Conservation (phyloP, 1,140 invertebrate genomes). For the Chlorops oryzae region DNA sequence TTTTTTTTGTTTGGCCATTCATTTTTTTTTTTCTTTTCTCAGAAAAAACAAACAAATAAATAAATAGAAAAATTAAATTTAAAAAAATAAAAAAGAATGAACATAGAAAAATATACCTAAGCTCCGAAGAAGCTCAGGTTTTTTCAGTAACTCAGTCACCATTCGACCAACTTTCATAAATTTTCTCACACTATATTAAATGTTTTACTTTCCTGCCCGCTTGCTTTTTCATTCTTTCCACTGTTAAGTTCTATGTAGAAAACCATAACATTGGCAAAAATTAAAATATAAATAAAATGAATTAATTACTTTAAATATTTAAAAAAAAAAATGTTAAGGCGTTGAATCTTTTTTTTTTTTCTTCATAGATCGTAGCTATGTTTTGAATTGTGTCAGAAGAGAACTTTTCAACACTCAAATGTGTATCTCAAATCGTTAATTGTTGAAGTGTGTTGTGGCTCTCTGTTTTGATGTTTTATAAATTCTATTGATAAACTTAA, state of each 20-base stretch:
- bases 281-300: no score
- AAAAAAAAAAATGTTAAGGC: conserved; percentile 34
- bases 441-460: not conserved
- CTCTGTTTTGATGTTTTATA: conserved; percentile 17
- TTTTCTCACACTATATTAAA: not conserved
- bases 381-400: no score
- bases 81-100: no score
- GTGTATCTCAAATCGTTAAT: not conserved
- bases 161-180: not conserved
- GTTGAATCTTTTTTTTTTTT: conserved; percentile 22
- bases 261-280: no score
- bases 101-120: no score
- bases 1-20: not conserved
- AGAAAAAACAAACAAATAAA: not conserved
- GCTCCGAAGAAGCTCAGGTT: no score
- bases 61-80: not conserved
- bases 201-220: not conserved
- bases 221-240: not conserved
- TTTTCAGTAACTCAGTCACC: no score
- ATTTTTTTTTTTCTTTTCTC: not conserved
- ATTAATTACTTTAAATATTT: conserved; percentile 47
- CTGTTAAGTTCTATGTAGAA: not conserved
- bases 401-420: not conserved
- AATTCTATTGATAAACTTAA: conserved; percentile 12
- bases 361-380: no score